These are phyloP conservation scores for Hydropsyche betteni DNA, from an alignment of 2,888 invertebrate genomes.

Conservation along the genomic window DNA sequence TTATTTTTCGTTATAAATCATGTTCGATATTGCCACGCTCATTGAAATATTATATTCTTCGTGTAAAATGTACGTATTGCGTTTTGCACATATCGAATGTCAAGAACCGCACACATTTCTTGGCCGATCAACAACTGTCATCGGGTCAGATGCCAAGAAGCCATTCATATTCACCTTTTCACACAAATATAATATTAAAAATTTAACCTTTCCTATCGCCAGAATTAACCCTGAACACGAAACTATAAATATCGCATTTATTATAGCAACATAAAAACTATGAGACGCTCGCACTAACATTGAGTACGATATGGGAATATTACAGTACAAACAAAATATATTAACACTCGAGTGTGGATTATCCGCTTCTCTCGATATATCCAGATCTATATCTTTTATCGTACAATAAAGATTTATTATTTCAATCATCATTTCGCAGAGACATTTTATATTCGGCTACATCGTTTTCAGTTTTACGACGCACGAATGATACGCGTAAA, in stretches of 20 bases:
- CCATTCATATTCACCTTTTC: conserved; percentile 39
- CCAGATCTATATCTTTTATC: conserved; percentile 42
- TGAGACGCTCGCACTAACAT: too few species aligned
- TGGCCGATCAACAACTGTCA: conserved; percentile 49
- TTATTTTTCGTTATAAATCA: conserved; percentile 4
- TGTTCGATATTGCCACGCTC: conserved; percentile 32
- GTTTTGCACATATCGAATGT: conserved; percentile 47
- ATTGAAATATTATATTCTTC: conserved; percentile 46
- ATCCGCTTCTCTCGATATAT: conserved; percentile 21
- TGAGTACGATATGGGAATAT: conserved; percentile 4
- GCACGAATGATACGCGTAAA: conserved; percentile 34
- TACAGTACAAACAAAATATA: conserved; percentile 45
- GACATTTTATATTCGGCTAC: conserved; percentile 49
- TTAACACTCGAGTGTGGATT: conserved; percentile 31
- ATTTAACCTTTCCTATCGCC: not conserved
- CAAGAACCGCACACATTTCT: conserved; percentile 43
- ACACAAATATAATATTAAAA: not conserved
- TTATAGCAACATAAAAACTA: not conserved
- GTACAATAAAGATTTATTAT: conserved; percentile 50
- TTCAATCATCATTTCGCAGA: conserved; percentile 50
- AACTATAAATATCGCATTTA: not conserved
- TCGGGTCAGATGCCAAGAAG: conserved; percentile 45
- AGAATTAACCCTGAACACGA: not conserved
- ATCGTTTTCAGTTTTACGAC: conserved; percentile 49
- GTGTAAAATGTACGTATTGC: conserved; percentile 35